Conservation (phyloP, 2,888 invertebrate genomes). For the Axea sp. region DNA sequence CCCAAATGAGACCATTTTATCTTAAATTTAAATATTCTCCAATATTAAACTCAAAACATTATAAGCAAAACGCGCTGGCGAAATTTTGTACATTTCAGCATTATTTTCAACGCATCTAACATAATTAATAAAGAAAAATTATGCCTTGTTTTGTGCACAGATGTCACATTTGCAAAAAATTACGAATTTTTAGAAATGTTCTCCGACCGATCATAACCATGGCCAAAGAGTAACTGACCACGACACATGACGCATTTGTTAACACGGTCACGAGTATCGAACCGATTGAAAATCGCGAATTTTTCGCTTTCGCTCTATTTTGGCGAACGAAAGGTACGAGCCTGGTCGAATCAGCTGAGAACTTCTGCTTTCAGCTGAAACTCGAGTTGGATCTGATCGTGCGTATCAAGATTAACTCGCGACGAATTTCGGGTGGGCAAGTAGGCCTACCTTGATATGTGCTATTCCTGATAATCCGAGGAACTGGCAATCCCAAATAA, state of each 20-base stretch:
- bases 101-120: too few relatives aligned
- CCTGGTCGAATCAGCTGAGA: conserved; percentile 49
- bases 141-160: too few relatives aligned
- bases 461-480: conserved; percentile 22
- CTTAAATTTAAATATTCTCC: too few relatives aligned
- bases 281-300: neutral
- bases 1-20: too few relatives aligned
- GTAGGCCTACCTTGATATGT: conserved; percentile 46
- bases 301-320: conserved; percentile 19
- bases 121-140: too few relatives aligned
- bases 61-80: too few relatives aligned
- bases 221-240: conserved; percentile 4
- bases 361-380: conserved; percentile 14
- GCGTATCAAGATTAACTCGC: conserved; percentile 12
- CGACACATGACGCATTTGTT: neutral
- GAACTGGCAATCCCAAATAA: conserved; percentile 37
- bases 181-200: too few relatives aligned
- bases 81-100: too few relatives aligned
- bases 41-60: too few relatives aligned
- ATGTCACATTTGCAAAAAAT: too few relatives aligned
- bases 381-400: conserved; percentile 8
- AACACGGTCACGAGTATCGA: neutral
- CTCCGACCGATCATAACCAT: neutral
- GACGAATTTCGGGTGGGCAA: conserved; percentile 3
- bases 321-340: conserved; percentile 37